Evolutionary conservation across 1,140 invertebrate genomes (phyloP).

Genomic region (Drosophila pruinosa): DNA sequence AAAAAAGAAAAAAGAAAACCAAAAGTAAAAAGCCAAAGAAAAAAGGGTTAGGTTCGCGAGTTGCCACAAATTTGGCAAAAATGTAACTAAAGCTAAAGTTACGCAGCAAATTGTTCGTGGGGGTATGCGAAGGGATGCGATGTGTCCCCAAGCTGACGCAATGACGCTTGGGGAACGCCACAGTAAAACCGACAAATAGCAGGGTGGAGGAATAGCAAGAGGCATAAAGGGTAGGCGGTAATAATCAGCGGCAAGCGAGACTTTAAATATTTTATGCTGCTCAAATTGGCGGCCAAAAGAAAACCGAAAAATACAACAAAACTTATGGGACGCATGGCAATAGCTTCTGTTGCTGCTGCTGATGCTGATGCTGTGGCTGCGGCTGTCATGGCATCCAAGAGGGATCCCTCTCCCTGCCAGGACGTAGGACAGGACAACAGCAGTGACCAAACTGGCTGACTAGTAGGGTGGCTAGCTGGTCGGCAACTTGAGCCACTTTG

Average conservation of each 20-base stretch:
- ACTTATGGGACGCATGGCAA: neutral
- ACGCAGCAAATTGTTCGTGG: neutral
- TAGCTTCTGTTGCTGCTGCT: slow-evolving; percentile 14
- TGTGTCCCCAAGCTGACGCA: slow-evolving; percentile 43
- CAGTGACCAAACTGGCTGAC: slow-evolving; percentile 24
- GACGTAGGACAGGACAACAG: slow-evolving; percentile 8
- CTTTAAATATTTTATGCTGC: slow-evolving; percentile 76
- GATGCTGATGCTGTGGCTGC: too few relatives aligned
- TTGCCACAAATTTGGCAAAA: slow-evolving; percentile 51
- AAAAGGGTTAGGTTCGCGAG: slow-evolving; percentile 48
- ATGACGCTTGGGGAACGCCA: slow-evolving; percentile 35
- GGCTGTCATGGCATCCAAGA: slow-evolving; percentile 38
- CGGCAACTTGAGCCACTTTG: slow-evolving; percentile 80
- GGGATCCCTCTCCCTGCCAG: neutral
- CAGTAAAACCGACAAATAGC: neutral
- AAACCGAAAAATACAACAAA: slow-evolving; percentile 32
- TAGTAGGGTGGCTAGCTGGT: slow-evolving; percentile 18
- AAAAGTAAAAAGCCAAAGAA: slow-evolving; percentile 1
- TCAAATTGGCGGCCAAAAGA: slow-evolving; percentile 71
- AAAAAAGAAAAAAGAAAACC: slow-evolving; percentile 19
- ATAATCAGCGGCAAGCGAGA: slow-evolving; percentile 77
- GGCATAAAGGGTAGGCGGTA: slow-evolving; percentile 37
- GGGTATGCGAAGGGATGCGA: neutral
- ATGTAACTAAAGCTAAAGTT: slow-evolving; percentile 54
- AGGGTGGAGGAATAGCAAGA: neutral